Evolutionary conservation across 2,797 vertebrate genomes (phyloP).

Genomic region (Momotus momota): DNA sequence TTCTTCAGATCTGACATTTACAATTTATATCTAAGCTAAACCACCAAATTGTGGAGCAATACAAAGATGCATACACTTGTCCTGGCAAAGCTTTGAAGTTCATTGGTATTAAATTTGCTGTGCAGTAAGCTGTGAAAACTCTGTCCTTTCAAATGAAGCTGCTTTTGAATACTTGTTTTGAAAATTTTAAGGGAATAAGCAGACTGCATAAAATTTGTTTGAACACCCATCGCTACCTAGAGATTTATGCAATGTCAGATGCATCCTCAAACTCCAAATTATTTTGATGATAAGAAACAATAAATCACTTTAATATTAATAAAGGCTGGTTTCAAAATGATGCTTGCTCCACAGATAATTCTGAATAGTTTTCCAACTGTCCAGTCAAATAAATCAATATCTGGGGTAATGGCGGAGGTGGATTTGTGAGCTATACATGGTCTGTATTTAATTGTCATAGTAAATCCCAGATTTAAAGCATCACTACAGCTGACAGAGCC

Average conservation of each 20-base stretch:
- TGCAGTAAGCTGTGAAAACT: neutral
- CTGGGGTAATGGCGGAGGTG: neutral
- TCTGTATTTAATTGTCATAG: constrained; percentile 42
- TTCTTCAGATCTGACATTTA: constrained; percentile 5
- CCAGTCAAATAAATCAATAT: constrained; percentile 54
- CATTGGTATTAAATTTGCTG: constrained; percentile 7
- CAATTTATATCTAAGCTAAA: constrained; percentile 32
- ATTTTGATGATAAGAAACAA: neutral
- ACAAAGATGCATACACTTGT: neutral
- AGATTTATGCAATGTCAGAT: neutral
- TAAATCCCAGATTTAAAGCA: constrained; percentile 48
- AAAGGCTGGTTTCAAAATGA: constrained; percentile 16
- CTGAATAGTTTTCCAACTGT: constrained; percentile 51
- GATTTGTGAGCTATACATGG: constrained; percentile 40
- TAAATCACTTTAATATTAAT: constrained; percentile 31
- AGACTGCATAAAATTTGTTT: constrained; percentile 22
- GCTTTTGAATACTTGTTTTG: neutral
- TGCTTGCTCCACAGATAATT: constrained; percentile 35
- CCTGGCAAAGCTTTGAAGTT: constrained; percentile 11
- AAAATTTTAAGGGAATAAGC: constrained; percentile 39
- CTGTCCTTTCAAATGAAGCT: constrained; percentile 16
- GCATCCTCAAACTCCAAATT: neutral
- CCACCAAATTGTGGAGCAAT: neutral
- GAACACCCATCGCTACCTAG: neutral
- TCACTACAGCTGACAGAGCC: neutral